Percentiles rank a stretch among this genome's conserved stretches.
Evolutionary conservation across 2,797 vertebrate species (phyloP).

Genomic region (Chelon labrosus): DNA sequence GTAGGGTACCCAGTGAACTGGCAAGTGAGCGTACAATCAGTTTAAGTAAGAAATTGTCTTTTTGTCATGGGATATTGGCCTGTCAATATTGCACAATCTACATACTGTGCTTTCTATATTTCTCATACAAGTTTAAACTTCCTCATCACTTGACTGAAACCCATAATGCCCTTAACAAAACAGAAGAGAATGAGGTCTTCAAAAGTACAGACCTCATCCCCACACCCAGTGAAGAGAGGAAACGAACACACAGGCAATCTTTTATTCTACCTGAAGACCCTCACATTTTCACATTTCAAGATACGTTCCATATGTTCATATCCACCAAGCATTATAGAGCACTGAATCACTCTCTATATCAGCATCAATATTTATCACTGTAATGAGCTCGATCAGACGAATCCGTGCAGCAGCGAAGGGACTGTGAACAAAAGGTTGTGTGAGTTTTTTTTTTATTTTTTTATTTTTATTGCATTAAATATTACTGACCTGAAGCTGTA

Average conservation of each 20-base stretch:
- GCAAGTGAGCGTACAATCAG: neutral
- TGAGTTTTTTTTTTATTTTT: slow-evolving; percentile 31
- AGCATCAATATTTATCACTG: slow-evolving; percentile 6
- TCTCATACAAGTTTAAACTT: neutral
- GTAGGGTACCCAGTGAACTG: too few species aligned
- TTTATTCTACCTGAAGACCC: slow-evolving; percentile 44
- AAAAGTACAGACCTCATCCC: slow-evolving; percentile 15
- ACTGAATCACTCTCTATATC: neutral
- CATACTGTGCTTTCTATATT: neutral
- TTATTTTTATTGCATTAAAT: slow-evolving; percentile 62
- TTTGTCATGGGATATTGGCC: neutral
- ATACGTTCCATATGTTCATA: neutral
- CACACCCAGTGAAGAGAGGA: slow-evolving; percentile 25
- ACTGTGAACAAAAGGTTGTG: slow-evolving; percentile 67
- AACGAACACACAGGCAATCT: slow-evolving; percentile 41
- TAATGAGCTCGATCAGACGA: slow-evolving; percentile 20
- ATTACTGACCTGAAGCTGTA: slow-evolving; percentile 98
- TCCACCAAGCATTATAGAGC: neutral
- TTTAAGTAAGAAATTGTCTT: too few species aligned
- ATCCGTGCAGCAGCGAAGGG: slow-evolving; percentile 30
- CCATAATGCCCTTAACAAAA: neutral
- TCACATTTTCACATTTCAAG: neutral
- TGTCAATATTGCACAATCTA: slow-evolving; percentile 3
- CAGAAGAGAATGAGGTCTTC: neutral
- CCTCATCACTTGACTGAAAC: slow-evolving; percentile 1